Evolutionary conservation across 2,113 vertebrate species (phyloP), one percentile per base, ranked within the genome.

Genomic region (Pionites leucogaster): DNA sequence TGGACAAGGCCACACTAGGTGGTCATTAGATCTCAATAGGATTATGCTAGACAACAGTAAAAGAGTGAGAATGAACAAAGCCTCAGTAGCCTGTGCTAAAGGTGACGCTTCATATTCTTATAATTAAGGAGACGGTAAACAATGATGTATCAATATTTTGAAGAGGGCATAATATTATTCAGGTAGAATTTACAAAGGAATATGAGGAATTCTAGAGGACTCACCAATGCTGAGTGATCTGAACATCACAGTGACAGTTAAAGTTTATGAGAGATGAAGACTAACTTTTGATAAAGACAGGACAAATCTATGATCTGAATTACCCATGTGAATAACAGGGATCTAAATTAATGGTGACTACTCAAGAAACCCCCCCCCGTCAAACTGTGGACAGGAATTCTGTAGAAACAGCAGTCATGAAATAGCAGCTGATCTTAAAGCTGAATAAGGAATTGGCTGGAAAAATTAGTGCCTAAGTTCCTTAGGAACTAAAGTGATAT

Each of bases 1-100:
- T 17, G 5, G 5, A 16, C 11, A 33, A 4, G 10, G 13, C 41
- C 22, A 1, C 3, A 6, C 42, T 63, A 35, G 27, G 19, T 19
- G 41, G 6, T 27, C 14, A 6, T 5, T 0, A 0, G 7, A 41
- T 22, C 42, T 68, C 67, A 14, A 0, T 0, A 2, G 3, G 5
- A 33, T 9, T 37, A 37, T 41, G 20, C n/a, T 59, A 35, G 11
- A 35, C 22, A 65, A 39, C 23, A 60, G 22, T 20, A n/a, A 72
- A 86, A 77, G 17, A 37, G 20, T n/a, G 39, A 76, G 39, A 70
- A 33, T 41, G 18, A 65, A 14, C 16, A 84, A 72, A 77, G 23
- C 50, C 91, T 50, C 22, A 72, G 22, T 17, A 47, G 25, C n/a
- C n/a, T 69, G 31, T n/a, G 11, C 35, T 72, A 62, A 65, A 64